Evolutionary conservation across 2,888 invertebrate species (phyloP), one percentile per base, ranked within the genome.

Genomic region (Abrostola triplasia): DNA sequence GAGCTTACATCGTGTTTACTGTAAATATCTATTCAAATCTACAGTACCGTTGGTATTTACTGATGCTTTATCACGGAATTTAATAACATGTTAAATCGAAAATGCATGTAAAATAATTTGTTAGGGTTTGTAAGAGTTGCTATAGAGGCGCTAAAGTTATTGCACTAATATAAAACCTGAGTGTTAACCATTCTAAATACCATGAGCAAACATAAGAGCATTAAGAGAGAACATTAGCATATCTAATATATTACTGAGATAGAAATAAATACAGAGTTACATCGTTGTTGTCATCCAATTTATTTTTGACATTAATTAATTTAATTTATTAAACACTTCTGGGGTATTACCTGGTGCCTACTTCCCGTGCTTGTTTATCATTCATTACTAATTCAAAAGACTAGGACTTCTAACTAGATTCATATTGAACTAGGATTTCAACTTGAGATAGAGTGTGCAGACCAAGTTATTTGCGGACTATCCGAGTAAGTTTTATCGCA

Each of bases 141-240:
- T 40, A 11, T 0, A n/a, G n/a, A n/a, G 0, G 1, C 36, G 44
- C 49, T 52, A 12, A 57, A 37, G 0, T 40, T 11, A 52, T 37
- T 5, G 24, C 13, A 53, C 37, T 0, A 54, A 53, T 10, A 38
- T n/a, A 54, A n/a, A 35, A 35, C 9, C 41, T 24, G 24, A 41
- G 40, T 5, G 38, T 74, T 56, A 50, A 61, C 37, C 52, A 65
- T 63, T 70, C 50, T 54, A 42, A 74, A 70, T 63, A 59, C 58
- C 59, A 64, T 70, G 50, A 57, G 47, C 51, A 49, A 59, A 60
- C 42, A 55, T 57, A 40, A 67, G 61, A 60, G 50, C 61, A 68
- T 67, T 36, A 52, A 52, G 58, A 66, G 60, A 78, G 59, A 63
- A 51, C 74, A 77, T 77, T 75, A 74, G 52, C 57, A 50, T 60